These are phyloP conservation scores for Ficedula albicollis DNA, from an alignment of 2,797 vertebrate species.

Conservation along the genomic window DNA sequence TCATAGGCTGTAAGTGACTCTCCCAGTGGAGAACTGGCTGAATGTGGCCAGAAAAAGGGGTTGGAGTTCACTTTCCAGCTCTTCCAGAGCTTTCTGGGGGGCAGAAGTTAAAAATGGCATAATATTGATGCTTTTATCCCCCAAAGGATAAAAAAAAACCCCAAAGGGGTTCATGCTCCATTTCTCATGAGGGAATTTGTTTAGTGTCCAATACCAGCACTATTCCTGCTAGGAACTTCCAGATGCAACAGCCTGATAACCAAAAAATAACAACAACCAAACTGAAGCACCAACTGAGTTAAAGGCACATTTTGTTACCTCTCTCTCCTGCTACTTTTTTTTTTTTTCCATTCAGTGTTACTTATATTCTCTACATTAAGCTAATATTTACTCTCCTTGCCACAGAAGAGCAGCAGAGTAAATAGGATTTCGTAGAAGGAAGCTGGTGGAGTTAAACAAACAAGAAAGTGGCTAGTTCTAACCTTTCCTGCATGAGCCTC, in stretches of 20 bases:
- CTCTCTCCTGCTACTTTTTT: neutral
- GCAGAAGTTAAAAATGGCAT: neutral
- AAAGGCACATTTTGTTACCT: slow-evolving; percentile 20
- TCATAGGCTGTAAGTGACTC: neutral
- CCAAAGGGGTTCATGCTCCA: neutral
- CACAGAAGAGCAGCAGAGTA: slow-evolving; percentile 57
- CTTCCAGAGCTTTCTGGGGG: neutral
- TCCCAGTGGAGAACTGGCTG: neutral
- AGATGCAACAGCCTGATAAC: neutral
- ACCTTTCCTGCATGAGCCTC: slow-evolving; percentile 19
- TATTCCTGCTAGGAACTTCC: neutral
- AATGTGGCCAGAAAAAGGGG: neutral
- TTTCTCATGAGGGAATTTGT: neutral
- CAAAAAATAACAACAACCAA: neutral
- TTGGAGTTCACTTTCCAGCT: neutral
- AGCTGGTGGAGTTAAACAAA: slow-evolving; percentile 61
- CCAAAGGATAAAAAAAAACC: neutral
- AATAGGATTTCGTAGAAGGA: slow-evolving; percentile 51
- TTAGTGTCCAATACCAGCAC: neutral
- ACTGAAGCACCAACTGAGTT: neutral
- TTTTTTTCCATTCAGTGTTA: neutral
- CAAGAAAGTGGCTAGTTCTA: slow-evolving; percentile 22
- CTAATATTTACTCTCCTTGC: slow-evolving; percentile 63
- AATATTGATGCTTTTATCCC: neutral
- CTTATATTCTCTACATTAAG: slow-evolving; percentile 59